Percentiles rank a stretch among this genome's conserved stretches.
These are phyloP conservation scores for Corvus moneduloides DNA, from an alignment of 2,113 vertebrate genomes.

Conservation along the genomic window DNA sequence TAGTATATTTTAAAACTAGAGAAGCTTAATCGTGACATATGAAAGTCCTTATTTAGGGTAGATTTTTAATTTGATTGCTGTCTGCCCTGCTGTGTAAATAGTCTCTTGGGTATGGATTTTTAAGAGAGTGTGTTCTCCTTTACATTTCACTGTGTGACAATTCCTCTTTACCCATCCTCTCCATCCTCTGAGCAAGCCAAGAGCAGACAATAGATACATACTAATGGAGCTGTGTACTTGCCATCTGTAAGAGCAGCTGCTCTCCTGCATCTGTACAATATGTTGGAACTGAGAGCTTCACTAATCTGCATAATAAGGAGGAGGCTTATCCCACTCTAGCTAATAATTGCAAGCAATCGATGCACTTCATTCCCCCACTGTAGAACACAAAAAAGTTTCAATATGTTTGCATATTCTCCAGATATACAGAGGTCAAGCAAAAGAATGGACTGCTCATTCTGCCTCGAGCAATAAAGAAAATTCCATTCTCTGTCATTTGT, in stretches of 20 bases:
- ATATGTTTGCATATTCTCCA: slow-evolving; percentile 75
- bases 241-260: slow-evolving; percentile 99
- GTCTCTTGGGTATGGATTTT: slow-evolving; percentile 75
- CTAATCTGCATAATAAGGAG: slow-evolving; percentile 99
- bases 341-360: slow-evolving; percentile 98
- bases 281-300: slow-evolving; percentile 95
- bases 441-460: slow-evolving; percentile 79
- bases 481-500: slow-evolving; percentile 71
- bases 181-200: slow-evolving; percentile 88
- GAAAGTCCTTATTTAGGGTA: slow-evolving; percentile 79
- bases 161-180: slow-evolving; percentile 86
- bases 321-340: slow-evolving; percentile 98
- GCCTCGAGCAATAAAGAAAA: slow-evolving; percentile 77
- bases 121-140: slow-evolving; percentile 65
- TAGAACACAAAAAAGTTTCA: slow-evolving; percentile 79
- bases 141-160: slow-evolving; percentile 84
- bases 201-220: slow-evolving; percentile 99
- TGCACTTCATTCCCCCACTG: slow-evolving; percentile 98
- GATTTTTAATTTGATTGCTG: slow-evolving; percentile 77
- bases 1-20: slow-evolving; percentile 69
- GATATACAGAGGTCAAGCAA: slow-evolving; percentile 82
- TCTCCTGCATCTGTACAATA: slow-evolving; percentile 99
- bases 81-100: slow-evolving; percentile 77
- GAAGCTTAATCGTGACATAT: slow-evolving; percentile 75
- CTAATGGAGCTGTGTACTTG: slow-evolving; percentile 99